Evolutionary conservation across 2,797 vertebrate genomes (phyloP).

Genomic region (Podarcis siculus): DNA sequence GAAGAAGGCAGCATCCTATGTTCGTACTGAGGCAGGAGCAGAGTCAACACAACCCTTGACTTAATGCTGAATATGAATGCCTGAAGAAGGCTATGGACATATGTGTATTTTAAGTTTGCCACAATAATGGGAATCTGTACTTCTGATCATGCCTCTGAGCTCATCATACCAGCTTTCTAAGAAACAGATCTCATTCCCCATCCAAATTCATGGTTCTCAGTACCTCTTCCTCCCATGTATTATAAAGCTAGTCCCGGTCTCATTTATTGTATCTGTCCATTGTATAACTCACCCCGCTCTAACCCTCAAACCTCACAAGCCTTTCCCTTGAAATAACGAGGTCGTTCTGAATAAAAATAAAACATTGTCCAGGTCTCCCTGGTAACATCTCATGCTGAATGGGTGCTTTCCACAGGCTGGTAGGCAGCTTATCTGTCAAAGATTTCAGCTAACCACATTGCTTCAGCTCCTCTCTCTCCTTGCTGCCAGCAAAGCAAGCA

Average conservation of each 20-base stretch:
- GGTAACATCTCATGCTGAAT: constrained; percentile 3
- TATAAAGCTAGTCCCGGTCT: not conserved
- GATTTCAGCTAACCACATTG: constrained; percentile 25
- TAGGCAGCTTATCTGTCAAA: constrained; percentile 40
- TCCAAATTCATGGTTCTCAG: not conserved
- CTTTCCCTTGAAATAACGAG: constrained; percentile 40
- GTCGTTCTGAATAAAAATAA: constrained; percentile 40
- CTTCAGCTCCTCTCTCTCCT: constrained; percentile 12
- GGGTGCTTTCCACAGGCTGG: constrained; percentile 34
- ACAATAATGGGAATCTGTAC: not conserved
- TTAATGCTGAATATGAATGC: no score
- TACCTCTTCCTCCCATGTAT: not conserved
- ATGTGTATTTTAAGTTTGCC: not conserved
- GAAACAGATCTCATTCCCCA: not conserved
- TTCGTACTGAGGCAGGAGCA: no score
- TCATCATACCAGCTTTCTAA: no score
- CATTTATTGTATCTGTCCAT: not conserved
- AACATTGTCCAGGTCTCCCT: constrained; percentile 28
- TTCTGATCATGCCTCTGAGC: not conserved
- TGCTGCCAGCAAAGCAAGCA: not conserved
- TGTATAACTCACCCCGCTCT: not conserved
- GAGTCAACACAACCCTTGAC: no score
- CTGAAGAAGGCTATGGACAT: not conserved
- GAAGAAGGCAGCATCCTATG: no score
- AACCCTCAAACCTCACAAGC: not conserved